These are phyloP conservation scores for Machimus atricapillus DNA, from an alignment of 2,888 invertebrate genomes.

Conservation along the genomic window DNA sequence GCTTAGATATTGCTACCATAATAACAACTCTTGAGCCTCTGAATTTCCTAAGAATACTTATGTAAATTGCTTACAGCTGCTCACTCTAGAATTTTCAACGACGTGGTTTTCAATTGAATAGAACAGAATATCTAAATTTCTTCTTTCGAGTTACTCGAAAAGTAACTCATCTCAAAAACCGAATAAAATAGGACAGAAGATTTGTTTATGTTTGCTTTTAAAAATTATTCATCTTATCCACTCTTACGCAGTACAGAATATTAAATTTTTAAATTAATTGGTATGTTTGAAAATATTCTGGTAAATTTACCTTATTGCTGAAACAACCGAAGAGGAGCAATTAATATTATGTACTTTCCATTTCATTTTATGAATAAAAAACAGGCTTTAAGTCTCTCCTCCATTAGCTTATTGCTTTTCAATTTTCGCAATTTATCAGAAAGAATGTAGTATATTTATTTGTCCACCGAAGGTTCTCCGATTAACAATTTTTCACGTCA, in stretches of 20 bases:
- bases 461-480: not conserved
- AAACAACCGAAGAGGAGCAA: not conserved
- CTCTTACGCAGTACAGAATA: too few relatives aligned
- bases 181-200: not conserved
- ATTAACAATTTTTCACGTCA: not conserved
- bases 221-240: too few relatives aligned
- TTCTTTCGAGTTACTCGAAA: not conserved
- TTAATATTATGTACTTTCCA: not conserved
- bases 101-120: not conserved
- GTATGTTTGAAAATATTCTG: too few relatives aligned
- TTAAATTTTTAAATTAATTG: too few relatives aligned
- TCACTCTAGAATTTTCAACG: not conserved
- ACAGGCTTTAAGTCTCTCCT: not conserved
- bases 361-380: not conserved
- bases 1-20: not conserved
- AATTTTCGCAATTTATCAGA: not conserved
- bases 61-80: not conserved
- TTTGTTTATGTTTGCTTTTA: too few relatives aligned
- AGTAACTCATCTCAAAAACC: not conserved
- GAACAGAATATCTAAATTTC: not conserved
- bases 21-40: not conserved
- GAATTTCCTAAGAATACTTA: not conserved
- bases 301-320: not conserved
- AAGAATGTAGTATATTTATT: not conserved
- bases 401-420: not conserved